Conservation (phyloP, 2,797 vertebrate genomes). For the Melanotaenia nigrans region DNA sequence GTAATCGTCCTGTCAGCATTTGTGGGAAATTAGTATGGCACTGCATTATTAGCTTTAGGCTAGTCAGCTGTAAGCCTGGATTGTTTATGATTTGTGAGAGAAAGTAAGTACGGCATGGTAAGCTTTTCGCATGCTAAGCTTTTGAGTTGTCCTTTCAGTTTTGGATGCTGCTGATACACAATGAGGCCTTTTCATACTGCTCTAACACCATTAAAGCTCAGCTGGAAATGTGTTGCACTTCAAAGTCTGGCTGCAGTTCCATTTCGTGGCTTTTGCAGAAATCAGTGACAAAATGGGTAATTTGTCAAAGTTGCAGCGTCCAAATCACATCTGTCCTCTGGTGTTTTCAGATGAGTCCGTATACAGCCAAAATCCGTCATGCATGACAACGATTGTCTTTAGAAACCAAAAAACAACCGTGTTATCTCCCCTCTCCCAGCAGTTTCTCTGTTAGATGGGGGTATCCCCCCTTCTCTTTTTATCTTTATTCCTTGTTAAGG, state of each 20-base stretch:
- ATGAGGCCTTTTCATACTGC: slow-evolving; percentile 47
- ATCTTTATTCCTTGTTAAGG: slow-evolving; percentile 18
- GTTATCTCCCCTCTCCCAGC: slow-evolving; percentile 31
- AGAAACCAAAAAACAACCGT: slow-evolving; percentile 18
- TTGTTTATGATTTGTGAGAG: slow-evolving; percentile 53
- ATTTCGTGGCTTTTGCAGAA: slow-evolving; percentile 2
- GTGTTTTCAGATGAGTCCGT: slow-evolving; percentile 10
- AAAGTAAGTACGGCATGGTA: slow-evolving; percentile 30
- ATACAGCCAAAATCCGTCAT: slow-evolving; percentile 9
- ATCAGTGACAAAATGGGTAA: slow-evolving; percentile 6
- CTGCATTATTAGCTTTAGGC: slow-evolving; percentile 30
- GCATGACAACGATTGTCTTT: slow-evolving; percentile 16
- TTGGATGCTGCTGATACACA: slow-evolving; percentile 23
- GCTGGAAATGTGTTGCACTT: slow-evolving; percentile 9
- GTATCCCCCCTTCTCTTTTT: slow-evolving; percentile 14
- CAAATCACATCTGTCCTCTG: slow-evolving; percentile 6
- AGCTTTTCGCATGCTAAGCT: slow-evolving; percentile 31
- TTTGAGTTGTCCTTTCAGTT: slow-evolving; percentile 34
- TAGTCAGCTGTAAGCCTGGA: slow-evolving; percentile 33
- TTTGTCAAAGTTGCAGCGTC: slow-evolving; percentile 21
- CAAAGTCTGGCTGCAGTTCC: slow-evolving; percentile 18
- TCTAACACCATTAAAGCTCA: slow-evolving; percentile 30
- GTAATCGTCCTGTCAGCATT: slow-evolving; percentile 32
- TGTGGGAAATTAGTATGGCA: slow-evolving; percentile 26
- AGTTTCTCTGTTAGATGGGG: slow-evolving; percentile 22